Evolutionary conservation across 1,140 invertebrate species (phyloP).

Genomic region (Mya arenaria): DNA sequence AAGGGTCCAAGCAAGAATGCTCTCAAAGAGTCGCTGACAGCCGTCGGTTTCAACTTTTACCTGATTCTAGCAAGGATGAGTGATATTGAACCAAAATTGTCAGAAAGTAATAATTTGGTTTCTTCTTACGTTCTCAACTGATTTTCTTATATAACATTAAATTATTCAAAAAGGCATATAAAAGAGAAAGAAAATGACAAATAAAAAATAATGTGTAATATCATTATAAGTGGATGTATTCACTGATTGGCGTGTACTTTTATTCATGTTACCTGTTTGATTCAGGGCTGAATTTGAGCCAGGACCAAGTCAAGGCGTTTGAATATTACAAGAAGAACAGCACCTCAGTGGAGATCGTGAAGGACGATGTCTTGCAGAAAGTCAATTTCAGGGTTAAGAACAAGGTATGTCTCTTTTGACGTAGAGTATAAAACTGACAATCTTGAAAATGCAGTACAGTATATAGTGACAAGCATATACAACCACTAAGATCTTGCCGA

Average conservation of each 20-base stretch:
- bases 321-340: constrained; percentile 80
- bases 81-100: constrained; percentile 76
- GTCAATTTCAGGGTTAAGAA: constrained; percentile 80
- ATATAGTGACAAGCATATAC: too few species aligned
- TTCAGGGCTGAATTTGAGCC: constrained; percentile 68
- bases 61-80: constrained; percentile 78
- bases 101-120: too few species aligned
- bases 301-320: constrained; percentile 76
- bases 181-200: background rate
- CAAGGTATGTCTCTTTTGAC: constrained; percentile 69
- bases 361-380: constrained; percentile 80
- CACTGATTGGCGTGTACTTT: background rate
- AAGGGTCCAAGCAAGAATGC: constrained; percentile 73
- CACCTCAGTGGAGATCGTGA: constrained; percentile 80
- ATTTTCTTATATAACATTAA: too few species aligned
- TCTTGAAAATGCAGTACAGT: too few species aligned
- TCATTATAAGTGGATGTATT: background rate
- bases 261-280: background rate
- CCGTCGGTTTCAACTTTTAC: constrained; percentile 79
- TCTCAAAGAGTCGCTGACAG: constrained; percentile 76
- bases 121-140: too few species aligned
- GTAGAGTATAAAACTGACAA: too few species aligned
- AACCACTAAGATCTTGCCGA: too few species aligned
- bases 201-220: background rate
- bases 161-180: background rate